Conservation (phyloP, 2,797 vertebrate species). For the Enteromius paludinosus region DNA sequence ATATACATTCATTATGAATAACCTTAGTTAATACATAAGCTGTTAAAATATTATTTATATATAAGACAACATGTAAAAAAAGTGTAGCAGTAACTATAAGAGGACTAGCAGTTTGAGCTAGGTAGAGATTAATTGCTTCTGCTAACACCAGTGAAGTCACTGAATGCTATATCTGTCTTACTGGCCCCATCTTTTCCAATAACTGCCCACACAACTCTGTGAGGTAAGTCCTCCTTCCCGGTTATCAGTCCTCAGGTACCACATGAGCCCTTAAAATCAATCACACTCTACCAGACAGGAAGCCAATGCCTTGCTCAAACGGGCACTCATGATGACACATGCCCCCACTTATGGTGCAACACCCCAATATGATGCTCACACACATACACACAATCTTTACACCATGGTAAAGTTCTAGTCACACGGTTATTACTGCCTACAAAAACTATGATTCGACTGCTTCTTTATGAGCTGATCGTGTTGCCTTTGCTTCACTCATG, state of each 20-base stretch:
- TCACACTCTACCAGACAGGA: conserved; percentile 43
- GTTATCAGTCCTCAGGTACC: conserved; percentile 42
- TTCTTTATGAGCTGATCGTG: conserved; percentile 38
- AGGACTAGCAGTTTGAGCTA: conserved; percentile 3
- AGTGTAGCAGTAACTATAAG: background rate
- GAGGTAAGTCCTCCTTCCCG: conserved; percentile 36
- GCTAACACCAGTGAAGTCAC: conserved; percentile 27
- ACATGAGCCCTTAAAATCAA: conserved; percentile 40
- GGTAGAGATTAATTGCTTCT: conserved; percentile 6
- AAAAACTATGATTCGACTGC: background rate
- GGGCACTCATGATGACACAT: conserved; percentile 56
- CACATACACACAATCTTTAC: conserved; percentile 9
- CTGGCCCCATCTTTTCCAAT: conserved; percentile 37
- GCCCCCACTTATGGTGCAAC: conserved; percentile 28
- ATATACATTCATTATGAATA: background rate
- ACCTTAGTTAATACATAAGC: background rate
- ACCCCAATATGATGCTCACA: conserved; percentile 15
- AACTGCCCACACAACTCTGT: conserved; percentile 29
- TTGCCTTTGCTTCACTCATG: background rate
- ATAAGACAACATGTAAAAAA: background rate
- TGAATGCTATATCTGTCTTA: conserved; percentile 39
- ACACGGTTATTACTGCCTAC: background rate
- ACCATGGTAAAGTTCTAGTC: background rate
- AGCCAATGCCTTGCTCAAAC: conserved; percentile 46
- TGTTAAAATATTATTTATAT: background rate